Base-by-base conservation (phyloP, 2,888 invertebrate genomes). In the Amblyjoppa proteus region DNA sequence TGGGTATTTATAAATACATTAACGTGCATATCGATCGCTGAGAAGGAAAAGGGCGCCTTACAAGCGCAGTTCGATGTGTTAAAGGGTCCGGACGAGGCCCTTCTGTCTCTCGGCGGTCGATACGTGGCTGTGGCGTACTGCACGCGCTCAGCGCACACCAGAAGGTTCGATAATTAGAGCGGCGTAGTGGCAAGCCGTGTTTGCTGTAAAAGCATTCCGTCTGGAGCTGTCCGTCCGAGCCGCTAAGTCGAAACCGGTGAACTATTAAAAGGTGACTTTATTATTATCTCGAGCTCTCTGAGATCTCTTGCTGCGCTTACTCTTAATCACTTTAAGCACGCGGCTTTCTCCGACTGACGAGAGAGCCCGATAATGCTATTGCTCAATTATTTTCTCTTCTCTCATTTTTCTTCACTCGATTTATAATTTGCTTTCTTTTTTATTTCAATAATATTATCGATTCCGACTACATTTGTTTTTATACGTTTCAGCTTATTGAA, bases 141-240 rank as follows among this genome's bases (percentile, higher is more conserved):
- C 75, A 70, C 83, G 53, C 75, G 74, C 79, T 79, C 61, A 20
- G 79, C 69, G 53, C 53, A 85, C 81, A 81, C 45, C 69, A 64
- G 66, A 78, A 64, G 66, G 81, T 69, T 83, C 83, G 87, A 90
- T 90, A 90, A 91, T 91, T 91, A 92, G 88, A 90, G 89, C 85
- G 85, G 88, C 88, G 89, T 91, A 91, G 90, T 90, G 91, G 88
- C 86, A 87, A 91, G 87, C 81, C 90, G 85, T 92, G 91, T 58
- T 92, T 88, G 85, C 88, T 87, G 90, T 91, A 90, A 91, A 92
- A 92, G 91, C 90, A 89, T 90, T 88, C 88, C 81, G 83, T 56
- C 79, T 64, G 79, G 85, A 76, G 75, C 83, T 86, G 86, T 85
- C 87, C 84, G 84, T 84, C 86, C 87, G 78, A 88, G 86, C 77